Conservation (phyloP, 1,140 invertebrate genomes). For the Saxidomus purpurata region DNA sequence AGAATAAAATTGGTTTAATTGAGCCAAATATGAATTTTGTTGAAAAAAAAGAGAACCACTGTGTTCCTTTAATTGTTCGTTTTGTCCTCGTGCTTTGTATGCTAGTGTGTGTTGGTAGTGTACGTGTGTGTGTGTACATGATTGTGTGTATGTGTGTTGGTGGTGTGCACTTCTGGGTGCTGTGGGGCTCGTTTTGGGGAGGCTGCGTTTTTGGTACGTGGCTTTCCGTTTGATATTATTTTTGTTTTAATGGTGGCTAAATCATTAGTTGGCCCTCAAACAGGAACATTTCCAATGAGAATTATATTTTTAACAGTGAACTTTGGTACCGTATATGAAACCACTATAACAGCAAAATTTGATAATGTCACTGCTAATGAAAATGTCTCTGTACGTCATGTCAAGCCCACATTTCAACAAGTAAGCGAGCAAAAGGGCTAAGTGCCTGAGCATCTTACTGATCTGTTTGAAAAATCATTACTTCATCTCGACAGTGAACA, state of each 20-base stretch:
- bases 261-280: not conserved
- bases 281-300: not conserved
- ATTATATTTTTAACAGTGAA: not conserved
- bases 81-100: no score
- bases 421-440: not conserved
- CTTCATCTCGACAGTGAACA: slow-evolving; percentile 28
- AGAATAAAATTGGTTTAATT: not conserved
- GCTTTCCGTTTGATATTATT: no score
- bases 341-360: not conserved
- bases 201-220: no score
- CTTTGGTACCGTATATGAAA: not conserved
- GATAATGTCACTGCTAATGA: not conserved
- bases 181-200: no score
- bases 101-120: no score
- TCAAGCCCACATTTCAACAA: not conserved
- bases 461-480: slow-evolving; percentile 12
- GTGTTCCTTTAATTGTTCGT: no score
- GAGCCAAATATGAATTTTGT: not conserved
- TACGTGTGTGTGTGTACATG: no score
- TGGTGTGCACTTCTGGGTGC: no score
- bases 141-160: no score
- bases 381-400: not conserved
- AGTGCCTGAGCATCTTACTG: not conserved
- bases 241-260: no score
- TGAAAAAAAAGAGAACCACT: no score